Conservation (phyloP, 2,888 invertebrate species). For the Melanargia galathea region DNA sequence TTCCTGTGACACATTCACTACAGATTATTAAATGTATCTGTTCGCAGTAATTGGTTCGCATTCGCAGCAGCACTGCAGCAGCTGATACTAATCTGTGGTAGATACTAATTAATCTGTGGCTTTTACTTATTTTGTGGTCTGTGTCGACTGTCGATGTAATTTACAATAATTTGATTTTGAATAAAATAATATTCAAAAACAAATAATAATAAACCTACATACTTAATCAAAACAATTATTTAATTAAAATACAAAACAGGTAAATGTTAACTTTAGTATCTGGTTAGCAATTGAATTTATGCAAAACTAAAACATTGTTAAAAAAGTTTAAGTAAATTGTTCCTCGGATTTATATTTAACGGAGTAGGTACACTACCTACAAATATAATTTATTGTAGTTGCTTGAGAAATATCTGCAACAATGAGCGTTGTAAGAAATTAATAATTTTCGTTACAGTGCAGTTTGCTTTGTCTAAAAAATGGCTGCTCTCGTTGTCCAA, state of each 20-base stretch:
- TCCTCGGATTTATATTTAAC: neutral
- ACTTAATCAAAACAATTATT: neutral
- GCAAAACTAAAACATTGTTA: neutral
- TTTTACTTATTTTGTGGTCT: too few relatives aligned
- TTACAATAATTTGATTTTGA: too few relatives aligned
- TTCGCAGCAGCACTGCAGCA: too few relatives aligned
- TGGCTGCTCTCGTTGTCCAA: slow-evolving; percentile 86
- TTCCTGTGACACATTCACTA: too few relatives aligned
- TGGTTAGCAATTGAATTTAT: neutral
- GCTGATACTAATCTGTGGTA: too few relatives aligned
- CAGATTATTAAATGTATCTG: too few relatives aligned
- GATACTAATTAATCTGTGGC: too few relatives aligned
- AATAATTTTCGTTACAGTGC: neutral
- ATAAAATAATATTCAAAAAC: too few relatives aligned
- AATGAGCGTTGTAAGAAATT: neutral
- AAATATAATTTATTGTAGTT: too few relatives aligned
- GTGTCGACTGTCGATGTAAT: too few relatives aligned
- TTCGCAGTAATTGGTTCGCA: too few relatives aligned
- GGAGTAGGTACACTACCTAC: neutral
- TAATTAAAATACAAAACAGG: neutral
- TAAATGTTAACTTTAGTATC: neutral
- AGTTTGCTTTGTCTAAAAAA: slow-evolving; percentile 50
- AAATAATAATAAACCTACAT: too few relatives aligned
- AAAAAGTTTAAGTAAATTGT: neutral
- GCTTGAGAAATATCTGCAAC: neutral